These are phyloP conservation scores for Chouioia cunea DNA, from an alignment of 2,888 invertebrate species.

Conservation along the genomic window DNA sequence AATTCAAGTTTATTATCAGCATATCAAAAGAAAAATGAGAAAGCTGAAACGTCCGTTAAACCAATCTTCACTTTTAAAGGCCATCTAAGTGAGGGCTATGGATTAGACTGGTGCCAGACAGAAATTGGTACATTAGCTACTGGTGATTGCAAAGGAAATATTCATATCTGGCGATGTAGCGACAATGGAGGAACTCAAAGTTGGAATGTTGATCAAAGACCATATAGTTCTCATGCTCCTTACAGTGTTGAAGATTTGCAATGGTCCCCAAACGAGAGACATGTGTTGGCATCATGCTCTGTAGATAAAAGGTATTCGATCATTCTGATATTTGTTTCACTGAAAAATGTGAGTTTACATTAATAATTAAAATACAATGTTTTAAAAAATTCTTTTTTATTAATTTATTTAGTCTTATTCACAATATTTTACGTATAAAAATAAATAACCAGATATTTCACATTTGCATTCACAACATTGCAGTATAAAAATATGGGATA, in stretches of 20 bases:
- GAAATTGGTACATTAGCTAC: slow-evolving; percentile 88
- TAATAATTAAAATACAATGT: slow-evolving; percentile 14
- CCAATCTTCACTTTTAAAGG: slow-evolving; percentile 92
- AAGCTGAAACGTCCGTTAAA: slow-evolving; percentile 71
- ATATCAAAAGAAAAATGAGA: slow-evolving; percentile 73
- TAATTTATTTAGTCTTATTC: no score
- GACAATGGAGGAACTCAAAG: slow-evolving; percentile 70
- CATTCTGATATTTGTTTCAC: background rate
- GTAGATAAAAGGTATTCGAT: slow-evolving; percentile 78
- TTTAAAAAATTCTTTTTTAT: slow-evolving; percentile 7
- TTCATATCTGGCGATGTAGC: slow-evolving; percentile 92
- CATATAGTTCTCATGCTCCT: slow-evolving; percentile 87
- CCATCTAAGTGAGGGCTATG: slow-evolving; percentile 94
- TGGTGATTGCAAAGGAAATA: slow-evolving; percentile 93
- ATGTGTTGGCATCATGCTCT: slow-evolving; percentile 90
- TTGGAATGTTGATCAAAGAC: slow-evolving; percentile 93
- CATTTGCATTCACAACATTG: no score
- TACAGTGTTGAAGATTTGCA: slow-evolving; percentile 97
- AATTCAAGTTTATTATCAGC: slow-evolving; percentile 74
- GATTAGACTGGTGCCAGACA: slow-evolving; percentile 91
- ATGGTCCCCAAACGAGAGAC: slow-evolving; percentile 96
- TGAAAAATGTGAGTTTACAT: slow-evolving; percentile 8
- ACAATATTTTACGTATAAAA: no score
- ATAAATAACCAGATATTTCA: no score
- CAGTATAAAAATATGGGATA: slow-evolving; percentile 95